Evolutionary conservation across 2,113 vertebrate genomes (phyloP).

Genomic region (Xiphophorus maculatus): DNA sequence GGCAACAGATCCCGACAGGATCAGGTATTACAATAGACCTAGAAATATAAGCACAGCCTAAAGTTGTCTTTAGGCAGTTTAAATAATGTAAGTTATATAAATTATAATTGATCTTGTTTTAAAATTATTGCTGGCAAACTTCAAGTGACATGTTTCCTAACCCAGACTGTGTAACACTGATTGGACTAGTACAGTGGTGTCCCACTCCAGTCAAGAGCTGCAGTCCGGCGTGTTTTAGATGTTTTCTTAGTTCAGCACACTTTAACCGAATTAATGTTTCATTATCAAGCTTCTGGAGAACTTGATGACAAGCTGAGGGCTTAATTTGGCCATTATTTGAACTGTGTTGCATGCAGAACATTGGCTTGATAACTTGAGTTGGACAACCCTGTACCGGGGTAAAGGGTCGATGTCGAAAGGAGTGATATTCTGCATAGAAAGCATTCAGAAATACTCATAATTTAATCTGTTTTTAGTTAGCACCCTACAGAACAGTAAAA

Average conservation of each 20-base stretch:
- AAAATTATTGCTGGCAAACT: not conserved
- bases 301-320: not conserved
- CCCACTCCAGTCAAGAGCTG: not conserved
- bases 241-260: not conserved
- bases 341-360: not conserved
- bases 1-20: slow-evolving; percentile 33
- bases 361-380: not conserved
- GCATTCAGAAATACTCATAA: not conserved
- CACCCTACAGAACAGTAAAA: not conserved
- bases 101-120: not conserved
- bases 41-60: too few relatives aligned
- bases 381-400: not conserved
- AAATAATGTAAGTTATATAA: too few relatives aligned
- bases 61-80: too few relatives aligned
- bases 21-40: slow-evolving; percentile 40
- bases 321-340: not conserved
- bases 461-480: not conserved
- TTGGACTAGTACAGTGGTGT: not conserved
- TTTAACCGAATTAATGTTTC: not conserved
- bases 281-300: not conserved
- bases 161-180: not conserved
- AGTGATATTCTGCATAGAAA: too few relatives aligned
- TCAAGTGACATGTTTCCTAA: not conserved
- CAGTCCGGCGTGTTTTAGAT: not conserved
- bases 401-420: not conserved